phyloP scores from a whole-genome alignment of 2,113 vertebrate species.

The Mixornis gularis region DNA sequence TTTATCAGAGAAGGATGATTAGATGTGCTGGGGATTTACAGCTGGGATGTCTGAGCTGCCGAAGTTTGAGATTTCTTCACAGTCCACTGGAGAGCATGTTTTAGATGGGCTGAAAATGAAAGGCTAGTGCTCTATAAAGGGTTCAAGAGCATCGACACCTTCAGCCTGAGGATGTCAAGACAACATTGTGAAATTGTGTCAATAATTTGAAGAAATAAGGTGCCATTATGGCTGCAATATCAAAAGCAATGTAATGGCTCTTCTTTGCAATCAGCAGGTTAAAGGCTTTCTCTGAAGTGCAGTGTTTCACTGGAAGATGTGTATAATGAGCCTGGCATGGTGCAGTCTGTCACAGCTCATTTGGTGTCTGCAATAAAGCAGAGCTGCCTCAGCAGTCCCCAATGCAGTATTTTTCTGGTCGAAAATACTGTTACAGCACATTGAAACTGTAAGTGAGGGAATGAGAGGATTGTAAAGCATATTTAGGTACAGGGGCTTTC shows the following conservation, averaged over 20 bases:
- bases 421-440: not conserved
- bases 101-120: not conserved
- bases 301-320: not conserved
- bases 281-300: not conserved
- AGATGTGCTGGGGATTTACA: not conserved
- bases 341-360: not conserved
- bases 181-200: not conserved
- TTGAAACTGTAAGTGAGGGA: not conserved
- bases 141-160: not conserved
- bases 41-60: not conserved
- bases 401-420: not conserved
- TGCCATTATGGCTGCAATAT: not conserved
- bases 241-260: not conserved
- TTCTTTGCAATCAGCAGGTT: not conserved
- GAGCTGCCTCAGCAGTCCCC: constrained; percentile 1
- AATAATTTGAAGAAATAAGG: constrained; percentile 10
- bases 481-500: not conserved
- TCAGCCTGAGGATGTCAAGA: not conserved
- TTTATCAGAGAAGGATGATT: not conserved
- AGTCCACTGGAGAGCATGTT: not conserved
- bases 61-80: not conserved
- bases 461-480: not conserved
- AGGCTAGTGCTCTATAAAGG: not conserved
- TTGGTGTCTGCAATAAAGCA: not conserved
- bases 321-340: not conserved